phyloP scores from a whole-genome alignment of 2,797 vertebrate genomes.

The Sebastolobus alascanus region DNA sequence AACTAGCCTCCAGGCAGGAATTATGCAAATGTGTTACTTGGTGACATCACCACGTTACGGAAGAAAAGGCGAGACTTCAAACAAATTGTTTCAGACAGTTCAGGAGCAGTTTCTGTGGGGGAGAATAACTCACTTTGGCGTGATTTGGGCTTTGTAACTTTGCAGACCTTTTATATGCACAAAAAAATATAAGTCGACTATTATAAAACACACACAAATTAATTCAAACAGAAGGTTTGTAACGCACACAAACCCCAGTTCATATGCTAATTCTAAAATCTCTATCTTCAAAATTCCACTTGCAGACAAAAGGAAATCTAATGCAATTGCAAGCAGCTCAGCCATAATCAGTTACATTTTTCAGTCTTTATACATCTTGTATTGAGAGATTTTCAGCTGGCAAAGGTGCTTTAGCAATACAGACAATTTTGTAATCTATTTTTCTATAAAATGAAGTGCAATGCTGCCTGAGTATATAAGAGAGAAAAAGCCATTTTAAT shows the following conservation, averaged over 20 bases:
- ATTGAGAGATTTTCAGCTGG: background rate
- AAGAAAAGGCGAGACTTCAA: background rate
- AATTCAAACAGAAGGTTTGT: background rate
- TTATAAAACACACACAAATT: background rate
- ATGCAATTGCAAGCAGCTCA: constrained; percentile 2
- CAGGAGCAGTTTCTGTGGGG: too few relatives aligned
- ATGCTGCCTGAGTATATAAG: background rate
- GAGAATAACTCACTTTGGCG: too few relatives aligned
- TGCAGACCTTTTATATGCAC: too few relatives aligned
- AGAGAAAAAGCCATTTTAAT: background rate
- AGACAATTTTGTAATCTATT: background rate
- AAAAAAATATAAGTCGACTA: too few relatives aligned
- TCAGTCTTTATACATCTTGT: background rate
- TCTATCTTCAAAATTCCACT: background rate
- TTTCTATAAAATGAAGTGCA: background rate
- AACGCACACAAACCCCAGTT: background rate
- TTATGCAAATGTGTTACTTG: too few relatives aligned
- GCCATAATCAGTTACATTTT: background rate
- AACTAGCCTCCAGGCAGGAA: too few relatives aligned
- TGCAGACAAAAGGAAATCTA: background rate
- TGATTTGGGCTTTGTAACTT: too few relatives aligned
- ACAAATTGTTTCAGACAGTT: too few relatives aligned
- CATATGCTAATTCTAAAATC: background rate
- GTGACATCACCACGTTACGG: too few relatives aligned
- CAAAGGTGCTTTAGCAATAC: background rate